Percentiles rank a stretch among this genome's conserved stretches.
These are phyloP conservation scores for Chloroceryle inda DNA, from an alignment of 2,797 vertebrate genomes.

Conservation along the genomic window DNA sequence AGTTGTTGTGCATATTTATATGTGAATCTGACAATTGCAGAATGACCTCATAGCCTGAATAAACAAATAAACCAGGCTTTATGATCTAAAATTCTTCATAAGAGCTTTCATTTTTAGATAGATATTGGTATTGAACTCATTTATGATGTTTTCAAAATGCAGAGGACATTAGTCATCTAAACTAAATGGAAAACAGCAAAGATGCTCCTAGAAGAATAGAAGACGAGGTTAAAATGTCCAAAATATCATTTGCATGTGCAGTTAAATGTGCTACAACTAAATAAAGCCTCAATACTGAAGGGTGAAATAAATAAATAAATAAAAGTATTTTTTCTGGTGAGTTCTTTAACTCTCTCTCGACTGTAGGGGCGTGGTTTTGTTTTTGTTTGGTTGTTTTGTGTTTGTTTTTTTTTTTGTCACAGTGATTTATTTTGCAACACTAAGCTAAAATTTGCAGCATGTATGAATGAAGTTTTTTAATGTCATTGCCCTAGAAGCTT, in stretches of 20 bases:
- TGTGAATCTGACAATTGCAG: neutral
- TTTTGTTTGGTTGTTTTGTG: no score
- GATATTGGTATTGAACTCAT: neutral
- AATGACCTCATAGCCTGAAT: neutral
- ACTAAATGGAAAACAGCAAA: neutral
- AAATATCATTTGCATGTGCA: neutral
- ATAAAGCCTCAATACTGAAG: neutral
- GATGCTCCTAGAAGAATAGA: neutral
- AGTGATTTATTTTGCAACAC: neutral
- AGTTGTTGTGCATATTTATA: neutral
- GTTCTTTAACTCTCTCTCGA: neutral
- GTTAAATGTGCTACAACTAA: neutral
- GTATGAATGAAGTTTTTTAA: neutral
- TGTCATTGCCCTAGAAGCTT: accelerated
- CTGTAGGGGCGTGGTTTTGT: neutral
- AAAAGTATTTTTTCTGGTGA: neutral
- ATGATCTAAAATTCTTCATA: neutral
- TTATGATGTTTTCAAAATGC: neutral
- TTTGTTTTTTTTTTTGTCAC: neutral
- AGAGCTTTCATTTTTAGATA: neutral
- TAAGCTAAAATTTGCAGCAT: neutral
- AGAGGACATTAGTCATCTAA: neutral
- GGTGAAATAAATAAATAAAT: neutral
- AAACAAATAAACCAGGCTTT: neutral
- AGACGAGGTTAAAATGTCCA: neutral